Evolutionary conservation across 1,140 invertebrate species (phyloP).

Genomic region (Tetramorium simillimum): DNA sequence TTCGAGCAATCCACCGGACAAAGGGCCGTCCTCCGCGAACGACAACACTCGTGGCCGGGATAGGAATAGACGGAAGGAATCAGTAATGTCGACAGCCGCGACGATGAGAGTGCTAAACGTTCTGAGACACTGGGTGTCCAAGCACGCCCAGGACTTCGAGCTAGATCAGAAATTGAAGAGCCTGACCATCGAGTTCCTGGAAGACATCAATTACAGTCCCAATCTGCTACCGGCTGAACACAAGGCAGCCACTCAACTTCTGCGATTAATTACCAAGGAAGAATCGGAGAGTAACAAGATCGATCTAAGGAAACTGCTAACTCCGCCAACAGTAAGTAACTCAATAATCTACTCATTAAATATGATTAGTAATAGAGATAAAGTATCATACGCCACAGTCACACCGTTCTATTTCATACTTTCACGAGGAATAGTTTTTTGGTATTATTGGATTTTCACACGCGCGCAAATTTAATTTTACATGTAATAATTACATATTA

Average conservation of each 20-base stretch:
- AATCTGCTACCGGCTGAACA: constrained; percentile 96
- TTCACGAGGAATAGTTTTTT: background rate
- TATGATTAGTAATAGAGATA: background rate
- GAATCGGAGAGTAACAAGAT: constrained; percentile 87
- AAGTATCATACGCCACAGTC: background rate
- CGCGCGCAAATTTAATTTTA: background rate
- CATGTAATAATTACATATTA: background rate
- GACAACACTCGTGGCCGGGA: constrained; percentile 81
- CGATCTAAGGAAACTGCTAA: constrained; percentile 91
- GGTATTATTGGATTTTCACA: background rate
- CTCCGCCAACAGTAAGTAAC: constrained; percentile 88
- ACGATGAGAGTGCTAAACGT: constrained; percentile 97
- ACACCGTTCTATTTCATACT: background rate
- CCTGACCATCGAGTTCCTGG: constrained; percentile 94
- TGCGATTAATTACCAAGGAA: constrained; percentile 92
- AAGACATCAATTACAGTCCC: constrained; percentile 94
- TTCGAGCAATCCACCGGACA: constrained; percentile 92
- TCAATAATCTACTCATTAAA: background rate
- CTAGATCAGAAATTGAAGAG: constrained; percentile 91
- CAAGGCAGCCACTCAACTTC: constrained; percentile 93
- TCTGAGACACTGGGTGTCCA: constrained; percentile 90
- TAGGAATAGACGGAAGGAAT: constrained; percentile 89
- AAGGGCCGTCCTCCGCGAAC: constrained; percentile 70
- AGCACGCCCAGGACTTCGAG: constrained; percentile 94
- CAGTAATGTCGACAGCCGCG: constrained; percentile 95